A percentile compares a stretch with the other conserved stretches of the same genome.
These are phyloP conservation scores for Ornithoptera alexandrae DNA, from an alignment of 2,888 invertebrate species.

Conservation along the genomic window DNA sequence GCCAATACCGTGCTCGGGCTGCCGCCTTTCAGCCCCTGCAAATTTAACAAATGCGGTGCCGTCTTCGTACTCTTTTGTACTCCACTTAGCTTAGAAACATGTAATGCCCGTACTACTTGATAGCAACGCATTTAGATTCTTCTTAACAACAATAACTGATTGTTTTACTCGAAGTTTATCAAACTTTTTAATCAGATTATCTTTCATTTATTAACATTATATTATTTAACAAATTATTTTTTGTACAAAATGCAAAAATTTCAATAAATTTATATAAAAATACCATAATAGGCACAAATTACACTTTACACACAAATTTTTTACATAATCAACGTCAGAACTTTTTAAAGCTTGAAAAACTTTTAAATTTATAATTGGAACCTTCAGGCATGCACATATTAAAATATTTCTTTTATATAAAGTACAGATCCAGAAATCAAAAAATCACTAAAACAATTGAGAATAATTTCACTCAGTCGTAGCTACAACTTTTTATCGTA, in stretches of 20 bases:
- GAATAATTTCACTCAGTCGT: too few relatives aligned
- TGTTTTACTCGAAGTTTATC: neutral
- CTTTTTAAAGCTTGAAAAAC: neutral
- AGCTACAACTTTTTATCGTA: too few relatives aligned
- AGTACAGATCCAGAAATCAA: too few relatives aligned
- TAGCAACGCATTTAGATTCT: constrained; percentile 20
- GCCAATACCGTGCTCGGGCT: neutral
- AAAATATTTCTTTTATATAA: neutral
- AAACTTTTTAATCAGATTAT: neutral
- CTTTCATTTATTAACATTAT: too few relatives aligned
- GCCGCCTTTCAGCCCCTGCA: neutral
- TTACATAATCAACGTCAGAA: neutral
- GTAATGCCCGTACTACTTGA: constrained; percentile 3
- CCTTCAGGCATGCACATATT: neutral
- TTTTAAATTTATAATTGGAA: neutral
- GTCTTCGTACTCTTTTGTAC: constrained; percentile 8
- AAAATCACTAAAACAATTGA: too few relatives aligned
- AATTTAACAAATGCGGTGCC: neutral
- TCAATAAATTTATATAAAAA: neutral
- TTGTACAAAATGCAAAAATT: neutral
- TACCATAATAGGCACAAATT: neutral
- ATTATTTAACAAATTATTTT: too few relatives aligned
- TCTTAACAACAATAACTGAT: neutral
- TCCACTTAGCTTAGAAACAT: constrained; percentile 2
- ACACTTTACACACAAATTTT: neutral